phyloP scores from a whole-genome alignment of 2,113 vertebrate species.

The Sinosuthora webbiana region DNA sequence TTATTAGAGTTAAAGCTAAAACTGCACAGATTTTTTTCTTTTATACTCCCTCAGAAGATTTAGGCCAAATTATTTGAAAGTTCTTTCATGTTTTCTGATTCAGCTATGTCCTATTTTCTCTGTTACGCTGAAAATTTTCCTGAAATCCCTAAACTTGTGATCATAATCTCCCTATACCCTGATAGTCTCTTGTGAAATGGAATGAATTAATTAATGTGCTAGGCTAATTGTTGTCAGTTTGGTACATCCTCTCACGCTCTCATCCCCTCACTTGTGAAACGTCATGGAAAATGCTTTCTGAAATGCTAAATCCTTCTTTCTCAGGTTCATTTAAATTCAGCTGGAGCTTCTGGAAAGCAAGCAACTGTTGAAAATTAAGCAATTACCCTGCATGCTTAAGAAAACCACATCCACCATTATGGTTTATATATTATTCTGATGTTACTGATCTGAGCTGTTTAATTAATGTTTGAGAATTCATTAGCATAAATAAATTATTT shows the following conservation, averaged over 20 bases:
- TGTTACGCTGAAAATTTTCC: background rate
- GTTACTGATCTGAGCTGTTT: background rate
- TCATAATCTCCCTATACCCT: background rate
- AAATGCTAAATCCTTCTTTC: constrained; percentile 39
- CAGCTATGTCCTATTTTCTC: background rate
- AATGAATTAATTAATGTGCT: background rate
- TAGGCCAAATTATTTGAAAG: background rate
- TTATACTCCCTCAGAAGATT: background rate
- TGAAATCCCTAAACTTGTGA: background rate
- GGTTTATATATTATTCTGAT: background rate
- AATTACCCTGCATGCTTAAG: background rate
- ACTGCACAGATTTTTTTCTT: background rate
- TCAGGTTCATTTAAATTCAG: constrained; percentile 42
- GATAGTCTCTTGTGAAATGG: background rate
- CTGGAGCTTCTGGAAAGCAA: constrained; percentile 3
- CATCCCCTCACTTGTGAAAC: background rate
- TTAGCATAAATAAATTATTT: background rate
- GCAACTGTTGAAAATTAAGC: constrained; percentile 37
- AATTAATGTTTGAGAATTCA: background rate
- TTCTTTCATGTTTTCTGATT: background rate
- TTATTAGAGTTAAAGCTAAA: background rate
- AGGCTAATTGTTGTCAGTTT: background rate
- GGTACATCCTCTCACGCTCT: background rate
- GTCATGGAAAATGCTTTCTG: constrained; percentile 23
- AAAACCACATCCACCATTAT: background rate